These are phyloP conservation scores for Stratiomys singularior DNA, from an alignment of 2,888 invertebrate genomes.

Conservation along the genomic window DNA sequence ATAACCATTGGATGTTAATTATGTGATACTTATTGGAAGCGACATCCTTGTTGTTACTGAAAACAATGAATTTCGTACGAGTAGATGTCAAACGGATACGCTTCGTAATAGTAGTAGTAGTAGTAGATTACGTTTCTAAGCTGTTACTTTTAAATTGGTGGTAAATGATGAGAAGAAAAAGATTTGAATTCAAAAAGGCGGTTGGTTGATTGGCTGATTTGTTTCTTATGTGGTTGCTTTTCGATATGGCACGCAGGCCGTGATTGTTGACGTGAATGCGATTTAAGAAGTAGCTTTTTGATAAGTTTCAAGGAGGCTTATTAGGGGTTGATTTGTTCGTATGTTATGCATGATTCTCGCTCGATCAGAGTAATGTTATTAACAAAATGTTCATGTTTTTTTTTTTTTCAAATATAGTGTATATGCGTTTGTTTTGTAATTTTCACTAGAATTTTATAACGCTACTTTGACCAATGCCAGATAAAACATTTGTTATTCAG, in stretches of 20 bases:
- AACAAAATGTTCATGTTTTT: constrained; percentile 29
- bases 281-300: constrained; percentile 26
- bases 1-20: constrained; percentile 22
- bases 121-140: constrained; percentile 3
- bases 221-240: background rate
- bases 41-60: background rate
- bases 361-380: background rate
- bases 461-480: constrained; percentile 1
- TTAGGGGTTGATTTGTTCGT: background rate
- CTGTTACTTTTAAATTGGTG: constrained; percentile 29
- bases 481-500: constrained; percentile 30
- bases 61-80: background rate
- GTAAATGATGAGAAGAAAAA: constrained; percentile 29
- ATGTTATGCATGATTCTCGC: background rate
- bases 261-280: constrained; percentile 35
- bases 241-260: background rate
- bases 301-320: background rate
- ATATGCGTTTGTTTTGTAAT: background rate
- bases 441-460: background rate
- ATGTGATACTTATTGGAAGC: constrained; percentile 1
- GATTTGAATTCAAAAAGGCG: background rate
- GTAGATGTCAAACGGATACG: background rate
- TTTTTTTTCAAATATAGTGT: background rate
- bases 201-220: constrained; percentile 23
- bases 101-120: constrained; percentile 18